These are phyloP conservation scores for Neodontobutis hainanensis DNA, from an alignment of 2,113 vertebrate genomes.

Conservation along the genomic window DNA sequence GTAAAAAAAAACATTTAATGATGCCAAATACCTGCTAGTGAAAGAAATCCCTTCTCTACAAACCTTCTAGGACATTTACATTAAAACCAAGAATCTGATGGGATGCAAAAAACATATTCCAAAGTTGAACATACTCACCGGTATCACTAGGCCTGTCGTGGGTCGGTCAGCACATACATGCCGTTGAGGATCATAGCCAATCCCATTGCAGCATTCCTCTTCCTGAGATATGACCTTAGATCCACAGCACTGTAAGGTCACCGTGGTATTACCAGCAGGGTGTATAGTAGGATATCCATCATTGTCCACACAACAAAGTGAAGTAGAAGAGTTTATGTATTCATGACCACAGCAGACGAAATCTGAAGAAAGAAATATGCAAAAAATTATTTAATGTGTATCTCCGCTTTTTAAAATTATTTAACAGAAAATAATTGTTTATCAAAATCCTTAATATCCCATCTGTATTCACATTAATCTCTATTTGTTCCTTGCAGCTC, in stretches of 20 bases:
- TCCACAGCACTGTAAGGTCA: slow-evolving; percentile 88
- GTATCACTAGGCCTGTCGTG: slow-evolving; percentile 80
- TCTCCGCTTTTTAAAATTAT: too few species aligned
- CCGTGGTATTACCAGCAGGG: slow-evolving; percentile 81
- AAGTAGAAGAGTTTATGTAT: slow-evolving; percentile 86
- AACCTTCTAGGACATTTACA: too few species aligned
- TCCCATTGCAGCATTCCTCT: slow-evolving; percentile 88
- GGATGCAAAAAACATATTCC: not conserved
- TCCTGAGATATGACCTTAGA: slow-evolving; percentile 86
- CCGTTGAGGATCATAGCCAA: slow-evolving; percentile 88
- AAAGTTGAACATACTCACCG: slow-evolving; percentile 75
- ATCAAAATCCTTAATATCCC: slow-evolving; percentile 26
- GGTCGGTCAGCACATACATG: slow-evolving; percentile 89
- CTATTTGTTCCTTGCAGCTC: slow-evolving; percentile 14
- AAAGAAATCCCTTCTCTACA: too few species aligned
- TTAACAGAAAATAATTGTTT: slow-evolving; percentile 30
- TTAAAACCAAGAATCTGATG: not conserved
- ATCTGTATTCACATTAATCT: slow-evolving; percentile 25
- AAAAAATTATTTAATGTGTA: not conserved
- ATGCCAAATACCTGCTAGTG: too few species aligned
- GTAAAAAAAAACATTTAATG: too few species aligned
- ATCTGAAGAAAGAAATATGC: slow-evolving; percentile 72
- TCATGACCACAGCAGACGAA: slow-evolving; percentile 89
- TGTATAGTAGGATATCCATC: slow-evolving; percentile 83
- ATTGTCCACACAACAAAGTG: slow-evolving; percentile 86